Evolutionary conservation across 2,797 vertebrate species (phyloP).

Genomic region (Cossypha dichroa): DNA sequence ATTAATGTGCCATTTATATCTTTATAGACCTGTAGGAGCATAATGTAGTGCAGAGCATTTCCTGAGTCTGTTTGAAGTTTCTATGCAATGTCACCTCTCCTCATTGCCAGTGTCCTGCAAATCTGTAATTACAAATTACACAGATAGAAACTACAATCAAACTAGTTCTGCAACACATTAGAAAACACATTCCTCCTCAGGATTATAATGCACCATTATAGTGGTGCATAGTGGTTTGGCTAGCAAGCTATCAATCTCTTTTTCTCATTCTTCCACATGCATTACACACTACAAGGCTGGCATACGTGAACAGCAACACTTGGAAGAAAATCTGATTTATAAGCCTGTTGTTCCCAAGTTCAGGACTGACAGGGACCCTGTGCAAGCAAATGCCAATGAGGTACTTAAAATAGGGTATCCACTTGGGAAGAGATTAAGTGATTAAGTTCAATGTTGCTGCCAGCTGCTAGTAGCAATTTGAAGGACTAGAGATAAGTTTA

Average conservation of each 20-base stretch:
- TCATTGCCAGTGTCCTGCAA: background rate
- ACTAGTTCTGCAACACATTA: background rate
- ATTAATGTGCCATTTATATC: background rate
- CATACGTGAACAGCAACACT: background rate
- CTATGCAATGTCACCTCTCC: background rate
- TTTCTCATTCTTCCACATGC: background rate
- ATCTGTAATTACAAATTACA: background rate
- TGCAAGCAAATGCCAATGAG: conserved; percentile 47
- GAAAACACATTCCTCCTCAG: background rate
- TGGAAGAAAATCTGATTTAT: background rate
- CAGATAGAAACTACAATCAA: background rate
- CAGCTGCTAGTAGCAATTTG: conserved; percentile 39
- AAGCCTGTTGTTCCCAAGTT: conserved; percentile 9
- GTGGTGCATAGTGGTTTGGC: no score
- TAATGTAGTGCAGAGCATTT: background rate
- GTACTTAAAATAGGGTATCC: conserved; percentile 56
- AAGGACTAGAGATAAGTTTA: background rate
- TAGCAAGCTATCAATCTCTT: background rate
- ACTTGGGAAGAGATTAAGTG: conserved; percentile 60
- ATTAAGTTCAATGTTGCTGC: conserved; percentile 19
- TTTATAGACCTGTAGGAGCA: background rate
- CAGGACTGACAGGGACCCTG: conserved; percentile 9
- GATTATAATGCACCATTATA: background rate
- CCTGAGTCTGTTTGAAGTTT: background rate
- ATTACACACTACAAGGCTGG: background rate